Evolutionary conservation across 2,888 invertebrate genomes (phyloP).

Genomic region (Glaucopsyche alexis): DNA sequence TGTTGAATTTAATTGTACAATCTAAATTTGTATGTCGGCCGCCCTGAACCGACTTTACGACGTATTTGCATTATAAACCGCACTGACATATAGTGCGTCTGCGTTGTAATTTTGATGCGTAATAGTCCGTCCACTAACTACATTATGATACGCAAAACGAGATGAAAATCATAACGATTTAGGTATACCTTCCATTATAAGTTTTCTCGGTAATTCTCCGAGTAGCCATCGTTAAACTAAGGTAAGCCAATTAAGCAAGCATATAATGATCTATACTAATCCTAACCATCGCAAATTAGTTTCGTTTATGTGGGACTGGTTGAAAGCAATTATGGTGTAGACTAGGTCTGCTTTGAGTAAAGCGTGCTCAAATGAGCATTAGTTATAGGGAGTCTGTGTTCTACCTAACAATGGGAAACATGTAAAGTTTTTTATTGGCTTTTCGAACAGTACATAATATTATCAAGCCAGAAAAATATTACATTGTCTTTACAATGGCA

Average conservation of each 20-base stretch:
- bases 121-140: constrained; percentile 63
- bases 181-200: not conserved
- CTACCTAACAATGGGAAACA: no score
- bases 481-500: no score
- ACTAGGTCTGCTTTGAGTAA: not conserved
- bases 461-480: no score
- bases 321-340: constrained; percentile 12
- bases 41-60: constrained; percentile 59
- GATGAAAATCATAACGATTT: constrained; percentile 51
- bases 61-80: constrained; percentile 68
- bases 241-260: constrained; percentile 21
- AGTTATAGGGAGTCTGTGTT: not conserved
- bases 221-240: constrained; percentile 11
- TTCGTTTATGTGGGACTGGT: constrained; percentile 20
- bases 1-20: constrained; percentile 49
- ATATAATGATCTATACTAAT: constrained; percentile 19
- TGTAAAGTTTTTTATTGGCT: no score
- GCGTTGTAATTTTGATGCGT: constrained; percentile 69
- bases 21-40: constrained; percentile 52
- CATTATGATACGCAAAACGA: constrained; percentile 58
- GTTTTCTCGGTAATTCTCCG: not conserved
- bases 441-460: no score
- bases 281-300: constrained; percentile 17
- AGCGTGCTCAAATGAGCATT: not conserved
- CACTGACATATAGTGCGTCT: constrained; percentile 61